Evolutionary conservation across 2,113 vertebrate genomes (phyloP).

Genomic region (Noturus placidus): DNA sequence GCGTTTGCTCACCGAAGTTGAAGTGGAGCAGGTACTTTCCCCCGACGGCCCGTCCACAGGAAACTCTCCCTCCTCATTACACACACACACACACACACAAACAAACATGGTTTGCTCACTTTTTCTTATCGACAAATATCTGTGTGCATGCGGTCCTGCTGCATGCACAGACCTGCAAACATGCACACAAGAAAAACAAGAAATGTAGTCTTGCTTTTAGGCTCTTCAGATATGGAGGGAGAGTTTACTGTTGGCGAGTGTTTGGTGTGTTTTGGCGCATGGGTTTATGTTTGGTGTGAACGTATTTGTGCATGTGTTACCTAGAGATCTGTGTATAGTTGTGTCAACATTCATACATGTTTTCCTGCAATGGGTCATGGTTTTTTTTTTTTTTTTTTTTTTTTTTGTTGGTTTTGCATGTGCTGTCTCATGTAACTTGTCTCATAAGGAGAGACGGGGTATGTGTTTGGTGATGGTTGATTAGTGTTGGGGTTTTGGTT

Average conservation of each 20-base stretch:
- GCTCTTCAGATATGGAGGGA: constrained; percentile 52
- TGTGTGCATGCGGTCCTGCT: not conserved
- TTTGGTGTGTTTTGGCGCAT: constrained; percentile 32
- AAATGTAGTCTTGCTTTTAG: not conserved
- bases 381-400: too few species aligned
- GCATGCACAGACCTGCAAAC: constrained; percentile 27
- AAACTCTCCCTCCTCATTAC: constrained; percentile 64
- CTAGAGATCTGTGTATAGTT: not conserved
- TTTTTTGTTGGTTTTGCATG: constrained; percentile 20
- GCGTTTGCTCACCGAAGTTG: constrained; percentile 81
- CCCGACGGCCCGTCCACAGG: constrained; percentile 67
- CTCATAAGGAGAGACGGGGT: constrained; percentile 3
- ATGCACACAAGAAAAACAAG: constrained; percentile 22
- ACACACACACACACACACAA: constrained; percentile 36
- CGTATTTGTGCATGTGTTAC: constrained; percentile 10
- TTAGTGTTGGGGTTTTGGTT: constrained; percentile 4
- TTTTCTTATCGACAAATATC: constrained; percentile 22
- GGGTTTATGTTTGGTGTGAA: constrained; percentile 51
- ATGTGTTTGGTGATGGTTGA: constrained; percentile 8
- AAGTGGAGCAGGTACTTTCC: constrained; percentile 85
- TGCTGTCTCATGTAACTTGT: not conserved
- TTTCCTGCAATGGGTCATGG: constrained; percentile 27
- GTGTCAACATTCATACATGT: constrained; percentile 39
- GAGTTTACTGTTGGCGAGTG: constrained; percentile 67
- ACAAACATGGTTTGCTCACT: not conserved